phyloP scores from a whole-genome alignment of 2,888 invertebrate species.

The Onchidella celtica region DNA sequence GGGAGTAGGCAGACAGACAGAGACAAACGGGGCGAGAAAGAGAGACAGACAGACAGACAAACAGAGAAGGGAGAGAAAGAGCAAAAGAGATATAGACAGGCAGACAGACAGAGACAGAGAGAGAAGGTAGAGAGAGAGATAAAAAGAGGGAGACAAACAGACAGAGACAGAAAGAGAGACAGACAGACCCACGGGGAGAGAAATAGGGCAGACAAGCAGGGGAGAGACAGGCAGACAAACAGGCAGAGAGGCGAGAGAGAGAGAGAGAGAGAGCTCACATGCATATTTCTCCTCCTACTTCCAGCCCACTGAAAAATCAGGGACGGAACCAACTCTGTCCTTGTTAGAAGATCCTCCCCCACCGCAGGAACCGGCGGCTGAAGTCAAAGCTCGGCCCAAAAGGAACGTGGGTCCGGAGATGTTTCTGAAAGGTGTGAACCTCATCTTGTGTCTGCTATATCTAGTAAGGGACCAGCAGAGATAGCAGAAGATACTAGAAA shows the following conservation, averaged over 20 bases:
- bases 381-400: too few species aligned
- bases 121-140: conserved; percentile 5
- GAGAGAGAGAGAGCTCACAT: background rate
- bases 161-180: conserved; percentile 32
- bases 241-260: conserved; percentile 21
- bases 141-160: conserved; percentile 25
- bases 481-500: too few species aligned
- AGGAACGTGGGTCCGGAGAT: too few species aligned
- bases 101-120: background rate
- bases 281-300: background rate
- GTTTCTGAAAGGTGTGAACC: too few species aligned
- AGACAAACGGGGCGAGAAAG: too few species aligned
- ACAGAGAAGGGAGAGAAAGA: background rate
- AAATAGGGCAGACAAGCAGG: background rate
- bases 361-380: too few species aligned
- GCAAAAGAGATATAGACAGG: background rate
- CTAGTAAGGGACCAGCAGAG: too few species aligned
- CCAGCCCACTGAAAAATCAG: background rate
- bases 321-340: too few species aligned
- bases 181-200: conserved; percentile 15
- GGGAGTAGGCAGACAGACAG: too few species aligned
- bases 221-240: conserved; percentile 4
- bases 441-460: too few species aligned
- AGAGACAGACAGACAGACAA: background rate
- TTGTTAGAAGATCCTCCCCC: too few species aligned